Evolutionary conservation across 2,888 invertebrate species (phyloP), one percentile per base, ranked within the genome.

Genomic region (Lochmaea crataegi): DNA sequence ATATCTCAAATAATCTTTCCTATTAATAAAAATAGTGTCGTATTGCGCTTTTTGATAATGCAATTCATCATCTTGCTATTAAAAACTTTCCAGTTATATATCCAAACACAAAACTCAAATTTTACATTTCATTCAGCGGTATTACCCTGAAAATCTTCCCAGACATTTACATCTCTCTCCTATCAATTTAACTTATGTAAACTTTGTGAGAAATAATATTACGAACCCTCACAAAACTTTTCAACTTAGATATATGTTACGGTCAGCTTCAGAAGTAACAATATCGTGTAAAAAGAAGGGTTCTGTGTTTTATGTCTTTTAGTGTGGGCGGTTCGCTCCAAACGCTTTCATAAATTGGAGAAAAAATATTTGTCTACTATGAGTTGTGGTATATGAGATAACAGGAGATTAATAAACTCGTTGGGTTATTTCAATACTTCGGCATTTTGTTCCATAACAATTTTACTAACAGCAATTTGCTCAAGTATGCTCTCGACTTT

Each of bases 271-370:
- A 60, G 78, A 80, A 80, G 77, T 81, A 78, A 80, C 81, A 79
- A 77, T 76, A 66, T 64, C 58, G 51, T 48, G 71, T 66, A 75
- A 76, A 77, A 75, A 71, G 60, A 65, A 67, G 72, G 72, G 53
- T 65, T 57, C 63, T 78, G 79, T 81, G 80, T 80, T 82, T 81
- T 80, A 81, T 77, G 81, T 78, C 78, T 74, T 77, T 65, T 64
- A 70, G 64, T 72, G 71, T 76, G 76, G 78, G 76, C 76, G 79
- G 78, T 75, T 77, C 74, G 80, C 72, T 80, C 75, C 57, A 71
- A 78, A 83, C 81, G 76, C 82, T 82, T 81, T 82, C 79, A 79
- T 82, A 80, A 82, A 82, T 81, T 80, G 71, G 66, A 72, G 75
- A 79, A 80, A 80, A 78, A 80, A 77, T 73, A 74, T 79, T 71